Evolutionary conservation across 1,140 invertebrate species (phyloP), one percentile per base, ranked within the genome.

Genomic region (Caenorhabditis briggsae): DNA sequence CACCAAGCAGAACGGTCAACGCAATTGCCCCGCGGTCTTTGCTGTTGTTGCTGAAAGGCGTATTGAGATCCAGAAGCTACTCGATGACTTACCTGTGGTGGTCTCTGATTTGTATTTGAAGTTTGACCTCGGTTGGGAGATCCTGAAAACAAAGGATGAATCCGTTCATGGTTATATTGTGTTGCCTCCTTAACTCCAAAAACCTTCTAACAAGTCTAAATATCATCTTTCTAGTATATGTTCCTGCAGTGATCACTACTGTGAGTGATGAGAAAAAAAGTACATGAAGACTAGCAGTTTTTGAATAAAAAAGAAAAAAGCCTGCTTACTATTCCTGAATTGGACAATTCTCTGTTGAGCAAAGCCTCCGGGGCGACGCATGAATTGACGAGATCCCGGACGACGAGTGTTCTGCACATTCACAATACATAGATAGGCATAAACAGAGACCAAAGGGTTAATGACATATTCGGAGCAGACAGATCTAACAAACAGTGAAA

Each of bases 1-100:
- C 89, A 91, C 90, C 90, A 91, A 43, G 86, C 50, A 5, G 91
- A 89, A 33, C 84, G 43, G 70, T 91, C 90, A n/a, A 82, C 43
- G 59, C 90, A 87, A 6, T 33, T 8, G 9, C 43, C 70, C 5
- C 70, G 46, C n/a, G 46, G 11, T 14, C n/a, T 8, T 78, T 78
- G 70, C 23, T 43, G 65, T 16, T 7, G 12, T 48, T 12, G 70
- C 70, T 78, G 70, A 23, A 78, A 50, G 25, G 11, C 9, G 5
- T 25, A 6, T n/a, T 58, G 16, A 8, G 18, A 20, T n/a, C n/a
- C 8, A 58, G n/a, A 58, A 2, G 16, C 14, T 58, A 58, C n/a
- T 1, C 7, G 8, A 11, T 16, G 18, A 48, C 18, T 50, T 53
- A 78, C 70, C 70, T 20, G n/a, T 25, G 46, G 43, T 23, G 46